phyloP scores from a whole-genome alignment of 2,113 vertebrate genomes.

The Corydoras maculifer region DNA sequence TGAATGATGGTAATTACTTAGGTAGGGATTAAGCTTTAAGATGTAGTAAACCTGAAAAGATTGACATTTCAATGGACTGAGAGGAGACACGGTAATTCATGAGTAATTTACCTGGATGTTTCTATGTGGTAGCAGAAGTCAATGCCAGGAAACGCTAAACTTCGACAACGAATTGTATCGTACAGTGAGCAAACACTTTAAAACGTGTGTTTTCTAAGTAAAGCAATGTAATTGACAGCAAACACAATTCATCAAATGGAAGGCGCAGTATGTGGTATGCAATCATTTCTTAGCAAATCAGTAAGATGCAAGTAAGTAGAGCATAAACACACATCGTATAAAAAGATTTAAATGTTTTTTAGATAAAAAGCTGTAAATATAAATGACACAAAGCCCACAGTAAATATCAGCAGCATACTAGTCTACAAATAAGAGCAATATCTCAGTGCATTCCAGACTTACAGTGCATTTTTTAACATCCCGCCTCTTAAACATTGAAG shows the following conservation, averaged over 20 bases:
- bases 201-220: not conserved
- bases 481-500: too few species aligned
- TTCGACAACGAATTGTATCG: not conserved
- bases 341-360: too few species aligned
- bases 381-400: too few species aligned
- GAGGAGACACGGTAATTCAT: not conserved
- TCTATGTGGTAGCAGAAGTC: not conserved
- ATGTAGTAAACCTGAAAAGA: not conserved
- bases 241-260: not conserved
- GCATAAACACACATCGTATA: too few species aligned
- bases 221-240: not conserved
- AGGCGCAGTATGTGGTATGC: not conserved
- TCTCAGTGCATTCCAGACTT: too few species aligned
- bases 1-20: not conserved
- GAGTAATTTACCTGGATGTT: not conserved
- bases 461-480: too few species aligned
- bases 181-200: not conserved
- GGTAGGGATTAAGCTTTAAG: not conserved
- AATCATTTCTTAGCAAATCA: too few species aligned
- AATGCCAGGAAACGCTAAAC: not conserved
- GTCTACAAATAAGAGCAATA: too few species aligned
- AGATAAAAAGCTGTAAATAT: too few species aligned
- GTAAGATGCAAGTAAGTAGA: too few species aligned
- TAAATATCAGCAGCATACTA: too few species aligned
- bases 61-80: not conserved